Base-by-base conservation (phyloP, 2,113 vertebrate species). In the Myodes glareolus region DNA sequence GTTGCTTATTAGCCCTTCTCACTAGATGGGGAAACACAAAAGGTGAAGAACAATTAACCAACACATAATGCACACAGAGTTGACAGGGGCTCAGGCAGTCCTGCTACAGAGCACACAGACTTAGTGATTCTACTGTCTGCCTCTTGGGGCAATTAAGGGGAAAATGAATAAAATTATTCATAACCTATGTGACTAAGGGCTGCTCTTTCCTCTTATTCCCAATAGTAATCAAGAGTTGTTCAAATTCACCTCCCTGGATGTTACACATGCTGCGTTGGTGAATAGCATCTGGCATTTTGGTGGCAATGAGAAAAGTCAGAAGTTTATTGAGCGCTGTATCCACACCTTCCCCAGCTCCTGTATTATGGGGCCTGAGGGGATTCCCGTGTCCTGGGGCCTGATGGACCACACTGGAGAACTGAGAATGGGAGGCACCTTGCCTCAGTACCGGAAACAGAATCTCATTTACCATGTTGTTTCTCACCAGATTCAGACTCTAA, bases 391-490 rank as follows among this genome's bases (percentile, higher is more conserved):
- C 45, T 98, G 94, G 96, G 0, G 0, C 39, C 13, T 98, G 29
- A 94, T 95, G 84, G 97, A 98, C 29, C 97, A 98, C 45, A 95
- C 95, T 7, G 91, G 86, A 90, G 97, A 97, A 73, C 0, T 89
- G 21, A 45, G 89, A 8, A 96, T 97, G 96, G 96, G 16, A 7
- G 88, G 19, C 29, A 97, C 97, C 0, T 0, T 94, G 7, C 73
- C 81, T 8, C 10, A 92, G 42, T 96, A 97, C 78, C 47, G 42
- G n/a, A 1, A 1, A 7, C 90, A 68, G 5, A 19, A 29, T 31
- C 85, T 97, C 23, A 3, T 90, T 2, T 8, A n/a, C 3, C 21
- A 90, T 3, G 0, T 68, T n/a, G 0, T 2, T 9, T 0, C 0
- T 2, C 1, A 1, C 17, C 67, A 77, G 6, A 0, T 50, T 0